These are phyloP conservation scores for Lepidurus packardi DNA, from an alignment of 1,140 invertebrate genomes.

Conservation along the genomic window DNA sequence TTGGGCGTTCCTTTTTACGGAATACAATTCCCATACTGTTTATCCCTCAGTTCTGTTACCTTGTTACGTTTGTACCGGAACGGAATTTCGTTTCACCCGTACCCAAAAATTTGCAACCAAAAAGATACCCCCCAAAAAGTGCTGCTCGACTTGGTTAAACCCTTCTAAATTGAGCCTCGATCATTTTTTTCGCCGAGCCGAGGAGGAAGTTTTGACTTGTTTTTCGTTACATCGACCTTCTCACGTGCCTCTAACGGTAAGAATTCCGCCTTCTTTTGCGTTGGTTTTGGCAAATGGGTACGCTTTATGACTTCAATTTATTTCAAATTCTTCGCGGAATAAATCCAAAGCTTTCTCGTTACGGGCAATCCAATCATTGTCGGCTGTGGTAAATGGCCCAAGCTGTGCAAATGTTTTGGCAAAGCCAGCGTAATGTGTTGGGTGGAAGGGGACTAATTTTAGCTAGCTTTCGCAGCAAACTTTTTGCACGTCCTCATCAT, in stretches of 20 bases:
- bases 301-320: not conserved
- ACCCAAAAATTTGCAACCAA: not conserved
- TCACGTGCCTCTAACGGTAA: slow-evolving; percentile 18
- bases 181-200: not conserved
- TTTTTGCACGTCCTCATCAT: slow-evolving; percentile 10
- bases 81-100: not conserved
- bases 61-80: not conserved
- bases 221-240: slow-evolving; percentile 18
- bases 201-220: not conserved
- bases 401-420: not conserved
- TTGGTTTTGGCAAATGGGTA: not conserved
- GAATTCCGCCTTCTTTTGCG: not conserved
- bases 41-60: not conserved
- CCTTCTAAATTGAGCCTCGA: not conserved
- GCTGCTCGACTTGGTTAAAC: not conserved
- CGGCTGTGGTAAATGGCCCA: not conserved
- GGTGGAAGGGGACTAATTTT: not conserved
- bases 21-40: not conserved
- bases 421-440: slow-evolving; percentile 1
- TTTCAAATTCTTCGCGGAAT: not conserved
- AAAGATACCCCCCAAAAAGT: not conserved
- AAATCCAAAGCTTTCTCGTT: not conserved
- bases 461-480: slow-evolving; percentile 10
- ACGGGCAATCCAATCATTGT: slow-evolving; percentile 1
- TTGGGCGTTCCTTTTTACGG: slow-evolving; percentile 4